Percentiles rank a stretch among this genome's conserved stretches.
These are phyloP conservation scores for Elaphurus davidianus DNA, from an alignment of 2,113 vertebrate species.

Conservation along the genomic window DNA sequence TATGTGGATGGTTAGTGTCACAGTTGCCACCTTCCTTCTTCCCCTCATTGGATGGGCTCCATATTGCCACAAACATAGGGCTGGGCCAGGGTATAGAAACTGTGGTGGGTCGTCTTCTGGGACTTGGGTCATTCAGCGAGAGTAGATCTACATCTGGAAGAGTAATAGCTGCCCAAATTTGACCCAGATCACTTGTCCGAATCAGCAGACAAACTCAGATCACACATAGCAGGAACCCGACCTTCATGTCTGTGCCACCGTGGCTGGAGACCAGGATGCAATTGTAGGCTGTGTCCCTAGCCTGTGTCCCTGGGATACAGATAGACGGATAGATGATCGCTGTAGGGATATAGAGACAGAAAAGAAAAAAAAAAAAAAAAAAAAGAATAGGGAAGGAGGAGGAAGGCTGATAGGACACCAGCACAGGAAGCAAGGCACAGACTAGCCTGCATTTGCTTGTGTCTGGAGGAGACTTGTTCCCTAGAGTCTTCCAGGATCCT, in stretches of 20 bases:
- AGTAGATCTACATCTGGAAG: not conserved
- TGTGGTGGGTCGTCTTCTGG: accelerated
- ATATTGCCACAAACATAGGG: not conserved
- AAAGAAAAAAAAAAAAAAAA: not conserved
- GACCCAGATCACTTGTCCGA: not conserved
- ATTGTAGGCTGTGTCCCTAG: not conserved
- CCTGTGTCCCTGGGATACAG: not conserved
- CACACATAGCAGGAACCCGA: not conserved
- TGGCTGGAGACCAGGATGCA: not conserved
- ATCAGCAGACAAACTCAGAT: not conserved
- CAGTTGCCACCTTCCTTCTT: not conserved
- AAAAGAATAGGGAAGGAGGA: not conserved
- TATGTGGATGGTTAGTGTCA: not conserved
- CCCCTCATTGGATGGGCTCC: not conserved
- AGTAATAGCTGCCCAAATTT: not conserved
- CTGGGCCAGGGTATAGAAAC: not conserved
- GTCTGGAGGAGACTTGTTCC: not conserved
- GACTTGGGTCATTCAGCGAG: not conserved
- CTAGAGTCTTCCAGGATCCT: not conserved
- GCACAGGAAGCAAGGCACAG: not conserved
- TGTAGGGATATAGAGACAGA: too few species aligned
- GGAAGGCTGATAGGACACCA: not conserved
- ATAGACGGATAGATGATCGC: too few species aligned
- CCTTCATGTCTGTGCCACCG: not conserved
- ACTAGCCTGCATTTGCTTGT: not conserved